These are phyloP conservation scores for Columba guinea DNA, from an alignment of 2,797 vertebrate species.

Conservation along the genomic window DNA sequence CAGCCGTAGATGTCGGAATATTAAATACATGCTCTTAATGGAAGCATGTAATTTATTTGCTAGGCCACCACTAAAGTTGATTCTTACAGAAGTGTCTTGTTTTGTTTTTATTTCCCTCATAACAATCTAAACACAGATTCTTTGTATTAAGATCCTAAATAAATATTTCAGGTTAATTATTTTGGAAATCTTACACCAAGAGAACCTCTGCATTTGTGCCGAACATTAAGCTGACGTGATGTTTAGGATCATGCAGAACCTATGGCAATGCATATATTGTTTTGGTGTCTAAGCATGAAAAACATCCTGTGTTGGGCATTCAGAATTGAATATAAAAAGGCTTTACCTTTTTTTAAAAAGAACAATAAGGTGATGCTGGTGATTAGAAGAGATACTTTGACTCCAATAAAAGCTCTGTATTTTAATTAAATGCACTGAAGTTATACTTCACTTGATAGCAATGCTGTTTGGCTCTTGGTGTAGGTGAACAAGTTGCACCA, in stretches of 20 bases:
- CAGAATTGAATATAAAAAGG: not conserved
- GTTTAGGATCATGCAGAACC: not conserved
- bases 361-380: not conserved
- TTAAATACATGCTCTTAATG: not conserved
- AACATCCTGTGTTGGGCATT: not conserved
- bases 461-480: not conserved
- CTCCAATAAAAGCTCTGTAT: not conserved
- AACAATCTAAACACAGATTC: not conserved
- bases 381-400: not conserved
- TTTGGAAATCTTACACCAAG: not conserved
- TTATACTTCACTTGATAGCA: not conserved
- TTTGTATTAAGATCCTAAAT: not conserved
- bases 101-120: not conserved
- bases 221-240: rapidly evolving
- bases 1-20: not conserved
- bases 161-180: not conserved
- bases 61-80: not conserved
- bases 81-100: not conserved
- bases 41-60: not conserved
- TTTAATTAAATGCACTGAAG: not conserved
- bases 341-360: not conserved
- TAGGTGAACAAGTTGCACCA: not conserved
- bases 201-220: not conserved
- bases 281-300: not conserved
- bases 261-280: not conserved